Evolutionary conservation across 2,113 vertebrate genomes (phyloP).

Genomic region (Miniopterus natalensis): DNA sequence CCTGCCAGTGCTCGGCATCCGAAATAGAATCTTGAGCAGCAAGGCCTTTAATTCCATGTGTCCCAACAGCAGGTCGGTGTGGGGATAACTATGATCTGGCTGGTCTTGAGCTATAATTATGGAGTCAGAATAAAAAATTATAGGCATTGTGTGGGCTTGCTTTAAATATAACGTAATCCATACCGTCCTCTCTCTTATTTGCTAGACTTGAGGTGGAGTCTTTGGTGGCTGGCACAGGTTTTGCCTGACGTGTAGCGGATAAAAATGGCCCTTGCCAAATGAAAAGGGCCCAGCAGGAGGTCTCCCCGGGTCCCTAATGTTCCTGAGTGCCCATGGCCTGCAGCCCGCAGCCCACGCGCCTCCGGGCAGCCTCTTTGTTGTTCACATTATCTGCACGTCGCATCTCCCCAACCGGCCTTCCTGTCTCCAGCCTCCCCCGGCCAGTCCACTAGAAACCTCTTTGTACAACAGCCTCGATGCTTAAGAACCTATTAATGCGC

Average conservation of each 20-base stretch:
- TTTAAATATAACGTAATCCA: conserved; percentile 85
- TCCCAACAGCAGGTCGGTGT: conserved; percentile 75
- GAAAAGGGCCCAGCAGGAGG: conserved; percentile 5
- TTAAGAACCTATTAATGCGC: background rate
- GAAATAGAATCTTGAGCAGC: conserved; percentile 78
- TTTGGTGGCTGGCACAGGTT: conserved; percentile 68
- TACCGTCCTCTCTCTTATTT: conserved; percentile 83
- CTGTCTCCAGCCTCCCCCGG: background rate
- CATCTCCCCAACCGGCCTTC: background rate
- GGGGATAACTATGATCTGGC: conserved; percentile 82
- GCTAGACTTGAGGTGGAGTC: conserved; percentile 78
- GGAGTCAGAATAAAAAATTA: conserved; percentile 83
- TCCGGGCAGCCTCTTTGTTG: background rate
- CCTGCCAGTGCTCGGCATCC: conserved; percentile 77
- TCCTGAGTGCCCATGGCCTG: background rate
- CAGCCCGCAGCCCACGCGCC: background rate
- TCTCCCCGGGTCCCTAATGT: background rate
- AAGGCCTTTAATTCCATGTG: conserved; percentile 82
- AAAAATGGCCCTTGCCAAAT: conserved; percentile 69
- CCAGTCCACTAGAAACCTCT: background rate
- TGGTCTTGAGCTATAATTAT: conserved; percentile 74
- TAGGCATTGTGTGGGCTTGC: conserved; percentile 82
- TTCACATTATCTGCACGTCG: background rate
- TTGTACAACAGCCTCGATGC: background rate
- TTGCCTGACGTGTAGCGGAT: conserved; percentile 73